Evolutionary conservation across 2,797 vertebrate genomes (phyloP), one percentile per base, ranked within the genome.

Genomic region (Vespertilio murinus): DNA sequence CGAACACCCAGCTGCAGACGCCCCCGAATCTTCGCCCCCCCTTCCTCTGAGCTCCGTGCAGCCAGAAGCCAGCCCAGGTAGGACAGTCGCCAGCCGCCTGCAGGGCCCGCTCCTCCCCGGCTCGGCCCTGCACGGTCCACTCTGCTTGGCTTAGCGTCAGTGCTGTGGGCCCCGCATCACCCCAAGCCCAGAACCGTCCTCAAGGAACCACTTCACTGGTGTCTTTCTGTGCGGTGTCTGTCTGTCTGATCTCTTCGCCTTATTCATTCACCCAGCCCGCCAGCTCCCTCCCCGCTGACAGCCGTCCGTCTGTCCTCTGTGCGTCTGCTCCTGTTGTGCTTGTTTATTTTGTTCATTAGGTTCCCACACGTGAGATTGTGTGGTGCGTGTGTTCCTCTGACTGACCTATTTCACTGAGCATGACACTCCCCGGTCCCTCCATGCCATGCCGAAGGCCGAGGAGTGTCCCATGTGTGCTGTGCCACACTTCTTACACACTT

Each of bases 1-100:
- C 93, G 99, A 99, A 98, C 99, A 98, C 13, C 97, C 98, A 6
- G 87, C 97, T 54, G 95, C 98, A 16, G 98, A 98, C 47, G 96
- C 91, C 59, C 98, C 98, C 0, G 98, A 99, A 75, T 98, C 99
- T 35, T 98, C 98, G 12, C 98, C 98, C 0, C 98, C 98, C 0
- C 98, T 97, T 88, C 97, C 97, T 95, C 96, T 98, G 84, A 97
- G 95, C 52, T 90, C 97, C 35, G 96, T 98, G 96, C 98, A 98
- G 93, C 97, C 98, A 73, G 98, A 98, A 93, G 97, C 97, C 75
- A 91, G 82, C 81, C 95, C 96, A 97, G 97, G 97, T 97, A 98
- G 91, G 97, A 95, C 17, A 11, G 45, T 79, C 42, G 6, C 38
- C 35, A 2, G 0, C 33, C 4, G 11, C 30, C 45, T 14, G 45